phyloP scores from a whole-genome alignment of 2,113 vertebrate genomes.

The Halcyon malimbica region DNA sequence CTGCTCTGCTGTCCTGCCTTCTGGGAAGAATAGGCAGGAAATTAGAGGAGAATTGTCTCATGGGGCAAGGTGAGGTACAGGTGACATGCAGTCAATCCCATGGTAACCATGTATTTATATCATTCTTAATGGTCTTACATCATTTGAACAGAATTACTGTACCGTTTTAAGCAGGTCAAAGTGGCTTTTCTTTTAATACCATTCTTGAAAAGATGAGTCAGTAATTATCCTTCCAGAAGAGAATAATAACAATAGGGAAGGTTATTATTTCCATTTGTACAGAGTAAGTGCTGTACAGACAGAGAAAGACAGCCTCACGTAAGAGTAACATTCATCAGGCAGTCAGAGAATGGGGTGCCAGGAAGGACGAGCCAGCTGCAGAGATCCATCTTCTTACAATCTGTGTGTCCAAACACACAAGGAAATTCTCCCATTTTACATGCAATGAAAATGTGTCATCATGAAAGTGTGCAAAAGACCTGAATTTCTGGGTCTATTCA shows the following conservation, averaged over 20 bases:
- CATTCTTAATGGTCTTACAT: neutral
- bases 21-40: neutral
- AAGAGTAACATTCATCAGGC: neutral
- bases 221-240: neutral
- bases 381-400: neutral
- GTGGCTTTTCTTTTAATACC: neutral
- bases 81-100: neutral
- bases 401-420: neutral
- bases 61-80: neutral
- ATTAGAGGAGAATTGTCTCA: neutral
- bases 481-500: neutral
- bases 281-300: neutral
- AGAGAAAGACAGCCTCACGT: neutral
- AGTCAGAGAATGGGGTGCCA: neutral
- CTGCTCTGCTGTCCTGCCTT: neutral
- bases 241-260: neutral
- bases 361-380: neutral
- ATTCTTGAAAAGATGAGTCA: neutral
- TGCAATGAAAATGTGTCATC: neutral
- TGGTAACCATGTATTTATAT: neutral
- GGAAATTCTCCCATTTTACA: neutral
- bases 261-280: neutral
- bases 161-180: neutral
- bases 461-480: neutral
- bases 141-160: neutral